Evolutionary conservation across 1,140 invertebrate genomes (phyloP).

Genomic region (Zaprionus africanus): DNA sequence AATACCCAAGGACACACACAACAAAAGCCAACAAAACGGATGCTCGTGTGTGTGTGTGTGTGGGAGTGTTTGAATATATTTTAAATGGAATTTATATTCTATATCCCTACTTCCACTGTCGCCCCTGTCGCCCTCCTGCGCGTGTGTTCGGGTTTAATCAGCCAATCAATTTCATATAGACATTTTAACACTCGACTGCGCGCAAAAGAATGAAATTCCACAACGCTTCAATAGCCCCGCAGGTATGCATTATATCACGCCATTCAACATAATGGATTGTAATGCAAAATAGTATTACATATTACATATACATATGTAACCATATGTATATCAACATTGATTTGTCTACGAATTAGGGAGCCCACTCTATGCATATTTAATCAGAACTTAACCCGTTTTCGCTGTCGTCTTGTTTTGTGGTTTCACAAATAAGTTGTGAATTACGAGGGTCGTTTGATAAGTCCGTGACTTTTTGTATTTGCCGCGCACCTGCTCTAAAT

Average conservation of each 20-base stretch:
- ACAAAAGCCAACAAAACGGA: constrained; percentile 25
- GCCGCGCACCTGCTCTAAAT: too few species aligned
- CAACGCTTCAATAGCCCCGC: constrained; percentile 29
- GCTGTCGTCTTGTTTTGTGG: background rate
- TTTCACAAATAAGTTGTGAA: background rate
- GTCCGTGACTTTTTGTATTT: too few species aligned
- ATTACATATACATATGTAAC: background rate
- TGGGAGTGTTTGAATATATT: constrained; percentile 21
- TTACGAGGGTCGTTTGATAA: too few species aligned
- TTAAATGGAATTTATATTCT: constrained; percentile 34
- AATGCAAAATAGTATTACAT: constrained; percentile 33
- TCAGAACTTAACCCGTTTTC: background rate
- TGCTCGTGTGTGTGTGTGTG: background rate
- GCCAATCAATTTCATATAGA: constrained; percentile 78
- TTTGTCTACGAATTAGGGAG: background rate
- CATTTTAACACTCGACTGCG: constrained; percentile 76
- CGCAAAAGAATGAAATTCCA: constrained; percentile 63
- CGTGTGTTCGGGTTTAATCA: constrained; percentile 66
- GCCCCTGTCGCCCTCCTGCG: background rate
- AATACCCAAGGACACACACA: constrained; percentile 61
- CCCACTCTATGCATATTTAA: background rate
- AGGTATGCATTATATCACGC: constrained; percentile 25
- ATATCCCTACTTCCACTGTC: constrained; percentile 14
- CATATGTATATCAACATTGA: background rate
- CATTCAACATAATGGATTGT: constrained; percentile 37